Evolutionary conservation across 2,797 vertebrate genomes (phyloP), one percentile per base, ranked within the genome.

Genomic region (Syncerus caffer): DNA sequence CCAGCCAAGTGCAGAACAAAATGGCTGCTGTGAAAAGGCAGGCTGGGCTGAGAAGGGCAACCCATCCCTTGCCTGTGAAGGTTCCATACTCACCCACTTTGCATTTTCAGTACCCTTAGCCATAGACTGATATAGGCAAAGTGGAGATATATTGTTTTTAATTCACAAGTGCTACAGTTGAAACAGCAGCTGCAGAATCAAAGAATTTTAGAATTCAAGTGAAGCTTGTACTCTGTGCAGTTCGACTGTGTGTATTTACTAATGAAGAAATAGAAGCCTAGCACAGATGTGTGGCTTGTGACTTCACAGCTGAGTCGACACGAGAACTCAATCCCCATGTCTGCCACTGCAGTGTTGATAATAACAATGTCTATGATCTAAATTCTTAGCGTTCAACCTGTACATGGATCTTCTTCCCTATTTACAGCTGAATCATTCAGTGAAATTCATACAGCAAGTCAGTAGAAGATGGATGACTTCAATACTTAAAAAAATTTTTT

Each of bases 1-100:
- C 15, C 38, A 94, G 95, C 95, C 93, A 64, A 86, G 62, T 23
- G 78, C 78, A 97, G 86, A 90, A 1, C 1, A 96, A 93, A 96
- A 96, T 94, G 94, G 95, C 93, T 97, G 47, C 74, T 93, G 57
- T 42, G 78, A 96, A 87, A 29, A 92, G 80, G 62, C 89, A 93
- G 92, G 17, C 51, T 42, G 7, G 60, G 42, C 76, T 62, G 50
- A 82, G 55, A 57, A 95, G 42, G 67, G 85, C 42, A 96, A 64
- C 51, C 50, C 11, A 9, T 60, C 42, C 89, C 67, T 89, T 85
- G 38, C 67, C 42, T 23, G 34, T 47, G 57, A 60, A 84, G 71
- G 34, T 79, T 57, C 23, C 16, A 27, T 62, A 47, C 25, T 42
- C 62, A 86, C 42, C 88, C 78, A 29, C 19, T 45, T 34, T 45